phyloP scores from a whole-genome alignment of 2,113 vertebrate genomes.

The Rhea americana region DNA sequence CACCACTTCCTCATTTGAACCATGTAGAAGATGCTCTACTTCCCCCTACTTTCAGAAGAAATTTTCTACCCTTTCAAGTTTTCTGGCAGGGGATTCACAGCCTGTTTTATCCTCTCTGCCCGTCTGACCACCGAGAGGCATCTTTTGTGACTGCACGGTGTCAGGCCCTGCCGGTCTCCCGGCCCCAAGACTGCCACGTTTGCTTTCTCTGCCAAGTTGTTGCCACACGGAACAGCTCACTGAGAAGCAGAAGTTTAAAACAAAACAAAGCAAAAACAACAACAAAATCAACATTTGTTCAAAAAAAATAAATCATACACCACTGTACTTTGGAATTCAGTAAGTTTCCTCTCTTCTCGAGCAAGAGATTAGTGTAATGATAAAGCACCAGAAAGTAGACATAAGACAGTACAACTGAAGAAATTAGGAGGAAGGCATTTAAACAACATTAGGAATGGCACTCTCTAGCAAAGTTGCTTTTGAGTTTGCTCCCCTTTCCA shows the following conservation, averaged over 20 bases:
- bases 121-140: neutral
- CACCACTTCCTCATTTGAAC: neutral
- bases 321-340: neutral
- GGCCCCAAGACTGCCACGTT: neutral
- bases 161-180: neutral
- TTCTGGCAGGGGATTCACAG: neutral
- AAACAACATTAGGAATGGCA: neutral
- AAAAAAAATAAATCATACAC: neutral
- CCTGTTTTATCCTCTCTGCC: neutral
- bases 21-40: neutral
- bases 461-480: neutral
- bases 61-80: neutral
- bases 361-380: neutral
- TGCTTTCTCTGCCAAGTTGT: neutral
- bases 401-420: neutral
- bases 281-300: neutral
- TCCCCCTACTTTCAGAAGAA: neutral
- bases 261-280: neutral
- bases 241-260: neutral
- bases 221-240: neutral
- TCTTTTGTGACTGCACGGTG: neutral
- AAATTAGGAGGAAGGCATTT: neutral
- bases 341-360: neutral
- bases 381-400: neutral
- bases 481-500: neutral